phyloP scores from a whole-genome alignment of 2,113 vertebrate species.

The Aldabrachelys gigantea region DNA sequence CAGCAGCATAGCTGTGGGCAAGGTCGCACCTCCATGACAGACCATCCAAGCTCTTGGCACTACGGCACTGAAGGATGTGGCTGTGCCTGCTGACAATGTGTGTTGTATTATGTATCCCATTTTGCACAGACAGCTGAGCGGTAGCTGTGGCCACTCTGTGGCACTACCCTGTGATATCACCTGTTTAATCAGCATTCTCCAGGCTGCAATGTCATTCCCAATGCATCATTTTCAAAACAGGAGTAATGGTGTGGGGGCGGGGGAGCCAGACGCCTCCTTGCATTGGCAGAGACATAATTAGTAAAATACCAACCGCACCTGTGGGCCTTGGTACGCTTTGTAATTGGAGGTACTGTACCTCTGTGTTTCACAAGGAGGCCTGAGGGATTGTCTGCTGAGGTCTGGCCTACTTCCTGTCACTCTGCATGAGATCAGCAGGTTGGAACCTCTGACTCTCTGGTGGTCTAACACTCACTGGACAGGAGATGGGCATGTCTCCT shows the following conservation, averaged over 20 bases:
- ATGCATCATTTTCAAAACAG: constrained; percentile 25
- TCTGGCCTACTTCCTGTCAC: constrained; percentile 47
- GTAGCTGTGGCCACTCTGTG: neutral
- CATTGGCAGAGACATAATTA: neutral
- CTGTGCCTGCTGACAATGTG: constrained; percentile 27
- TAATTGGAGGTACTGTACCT: neutral
- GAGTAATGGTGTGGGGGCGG: neutral
- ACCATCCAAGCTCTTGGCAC: neutral
- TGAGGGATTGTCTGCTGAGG: constrained; percentile 53
- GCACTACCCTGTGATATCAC: neutral
- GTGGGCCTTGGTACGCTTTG: neutral
- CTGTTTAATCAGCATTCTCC: constrained; percentile 21
- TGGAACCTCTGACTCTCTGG: neutral
- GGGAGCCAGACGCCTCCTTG: neutral
- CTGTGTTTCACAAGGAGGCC: constrained; percentile 38
- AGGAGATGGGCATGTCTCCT: neutral
- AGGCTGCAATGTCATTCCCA: constrained; percentile 2
- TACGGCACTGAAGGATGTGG: neutral
- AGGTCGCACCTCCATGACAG: neutral
- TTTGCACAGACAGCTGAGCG: neutral
- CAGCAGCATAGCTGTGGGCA: neutral
- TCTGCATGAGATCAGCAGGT: neutral
- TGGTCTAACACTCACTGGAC: accelerated
- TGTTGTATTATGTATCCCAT: constrained; percentile 21
- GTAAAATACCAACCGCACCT: neutral